Conservation (phyloP, 2,113 vertebrate species). For the Bothrops jararaca region DNA sequence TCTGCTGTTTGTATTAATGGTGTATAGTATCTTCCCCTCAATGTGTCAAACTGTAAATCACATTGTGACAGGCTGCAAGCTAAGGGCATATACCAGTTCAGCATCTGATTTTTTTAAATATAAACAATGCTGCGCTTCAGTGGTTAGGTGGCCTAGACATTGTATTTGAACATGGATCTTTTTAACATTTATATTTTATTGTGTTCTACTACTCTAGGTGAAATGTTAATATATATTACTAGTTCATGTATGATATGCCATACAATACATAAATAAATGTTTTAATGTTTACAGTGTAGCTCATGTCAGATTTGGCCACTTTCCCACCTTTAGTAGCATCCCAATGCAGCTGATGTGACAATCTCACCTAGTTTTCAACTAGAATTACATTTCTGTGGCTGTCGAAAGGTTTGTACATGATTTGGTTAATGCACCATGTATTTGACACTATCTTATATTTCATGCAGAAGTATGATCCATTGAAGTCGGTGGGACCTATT, state of each 20-base stretch:
- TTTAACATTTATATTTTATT: background rate
- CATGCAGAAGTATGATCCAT: background rate
- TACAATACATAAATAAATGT: background rate
- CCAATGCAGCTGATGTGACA: background rate
- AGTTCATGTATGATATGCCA: background rate
- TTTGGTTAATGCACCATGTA: background rate
- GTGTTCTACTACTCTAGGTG: background rate
- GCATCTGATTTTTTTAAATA: background rate
- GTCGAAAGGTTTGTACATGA: background rate
- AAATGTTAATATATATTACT: background rate
- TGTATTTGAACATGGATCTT: background rate
- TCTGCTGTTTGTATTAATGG: background rate
- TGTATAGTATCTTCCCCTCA: background rate
- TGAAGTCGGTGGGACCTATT: background rate
- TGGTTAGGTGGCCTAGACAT: background rate
- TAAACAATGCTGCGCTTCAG: background rate
- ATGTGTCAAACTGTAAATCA: background rate
- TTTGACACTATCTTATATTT: background rate
- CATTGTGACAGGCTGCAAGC: background rate
- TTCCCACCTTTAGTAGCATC: background rate
- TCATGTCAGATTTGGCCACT: background rate
- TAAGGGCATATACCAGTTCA: background rate
- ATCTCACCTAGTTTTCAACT: background rate
- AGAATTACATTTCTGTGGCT: background rate
- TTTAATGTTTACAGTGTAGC: background rate